These are phyloP conservation scores for Proisotoma minuta DNA, from an alignment of 2,888 invertebrate species.

Conservation along the genomic window DNA sequence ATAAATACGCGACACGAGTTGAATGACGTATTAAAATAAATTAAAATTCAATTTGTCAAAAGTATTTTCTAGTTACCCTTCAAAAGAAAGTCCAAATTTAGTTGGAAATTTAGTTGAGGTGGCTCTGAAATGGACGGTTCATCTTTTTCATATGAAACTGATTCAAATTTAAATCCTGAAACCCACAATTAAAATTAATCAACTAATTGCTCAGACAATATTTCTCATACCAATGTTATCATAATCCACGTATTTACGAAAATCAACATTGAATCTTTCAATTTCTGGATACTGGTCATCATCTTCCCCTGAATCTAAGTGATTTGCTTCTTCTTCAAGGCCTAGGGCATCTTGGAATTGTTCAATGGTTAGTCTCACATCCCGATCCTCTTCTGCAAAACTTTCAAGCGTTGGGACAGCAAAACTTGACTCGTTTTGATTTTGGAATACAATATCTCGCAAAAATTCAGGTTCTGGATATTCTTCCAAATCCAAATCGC, in stretches of 20 bases:
- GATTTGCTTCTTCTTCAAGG: slow-evolving; percentile 1
- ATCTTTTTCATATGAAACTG: neutral
- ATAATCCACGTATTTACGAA: too few relatives aligned
- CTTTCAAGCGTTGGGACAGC: neutral
- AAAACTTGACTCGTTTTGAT: neutral
- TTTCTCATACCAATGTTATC: too few relatives aligned
- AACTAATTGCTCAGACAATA: too few relatives aligned
- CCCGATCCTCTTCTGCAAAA: neutral
- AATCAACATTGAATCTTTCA: too few relatives aligned
- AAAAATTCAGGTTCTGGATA: neutral
- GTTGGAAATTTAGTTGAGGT: neutral
- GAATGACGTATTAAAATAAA: too few relatives aligned
- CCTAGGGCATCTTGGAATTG: neutral
- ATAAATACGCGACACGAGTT: too few relatives aligned
- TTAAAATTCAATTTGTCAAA: too few relatives aligned
- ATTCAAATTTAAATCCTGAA: neutral
- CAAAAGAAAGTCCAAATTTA: too few relatives aligned
- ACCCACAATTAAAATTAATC: neutral
- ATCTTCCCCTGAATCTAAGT: slow-evolving; percentile 6
- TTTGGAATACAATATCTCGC: neutral
- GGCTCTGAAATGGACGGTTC: neutral
- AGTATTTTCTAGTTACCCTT: too few relatives aligned
- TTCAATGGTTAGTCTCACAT: neutral
- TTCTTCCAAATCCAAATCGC: neutral
- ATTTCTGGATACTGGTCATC: slow-evolving; percentile 26